These are phyloP conservation scores for Agrypnus murinus DNA, from an alignment of 2,888 invertebrate genomes.

Conservation along the genomic window DNA sequence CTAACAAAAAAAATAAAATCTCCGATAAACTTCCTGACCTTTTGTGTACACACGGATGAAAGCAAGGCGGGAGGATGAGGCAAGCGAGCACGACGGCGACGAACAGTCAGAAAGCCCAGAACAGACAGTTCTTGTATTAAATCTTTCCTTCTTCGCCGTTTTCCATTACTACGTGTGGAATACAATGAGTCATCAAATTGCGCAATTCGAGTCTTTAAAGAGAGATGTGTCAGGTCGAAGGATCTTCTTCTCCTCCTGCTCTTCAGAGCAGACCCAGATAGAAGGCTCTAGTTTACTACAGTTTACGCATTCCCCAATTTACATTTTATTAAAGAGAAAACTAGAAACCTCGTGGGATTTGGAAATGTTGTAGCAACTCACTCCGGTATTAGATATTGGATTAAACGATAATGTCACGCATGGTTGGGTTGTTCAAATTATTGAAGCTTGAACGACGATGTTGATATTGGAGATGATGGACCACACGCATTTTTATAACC, in stretches of 20 bases:
- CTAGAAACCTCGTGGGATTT: background rate
- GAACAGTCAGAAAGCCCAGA: too few species aligned
- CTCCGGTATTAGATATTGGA: background rate
- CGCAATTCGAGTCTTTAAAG: background rate
- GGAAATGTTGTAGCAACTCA: background rate
- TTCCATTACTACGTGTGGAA: constrained; percentile 26
- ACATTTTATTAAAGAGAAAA: constrained; percentile 19
- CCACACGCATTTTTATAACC: background rate
- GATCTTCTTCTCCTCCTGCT: too few species aligned
- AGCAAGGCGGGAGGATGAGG: background rate
- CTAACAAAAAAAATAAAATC: constrained; percentile 2
- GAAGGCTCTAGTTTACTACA: too few species aligned
- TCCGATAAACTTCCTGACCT: constrained; percentile 18
- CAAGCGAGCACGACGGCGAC: background rate
- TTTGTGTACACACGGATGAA: too few species aligned
- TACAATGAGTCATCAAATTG: constrained; percentile 20
- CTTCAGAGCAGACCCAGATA: too few species aligned
- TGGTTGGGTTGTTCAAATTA: too few species aligned
- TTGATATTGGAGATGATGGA: background rate
- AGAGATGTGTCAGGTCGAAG: too few species aligned
- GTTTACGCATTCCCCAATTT: constrained; percentile 18
- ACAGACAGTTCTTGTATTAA: too few species aligned
- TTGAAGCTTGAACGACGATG: too few species aligned
- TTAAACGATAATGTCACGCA: background rate
- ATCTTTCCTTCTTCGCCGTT: constrained; percentile 7